These are phyloP conservation scores for Furnarius figulus DNA, from an alignment of 2,113 vertebrate genomes.

Conservation along the genomic window DNA sequence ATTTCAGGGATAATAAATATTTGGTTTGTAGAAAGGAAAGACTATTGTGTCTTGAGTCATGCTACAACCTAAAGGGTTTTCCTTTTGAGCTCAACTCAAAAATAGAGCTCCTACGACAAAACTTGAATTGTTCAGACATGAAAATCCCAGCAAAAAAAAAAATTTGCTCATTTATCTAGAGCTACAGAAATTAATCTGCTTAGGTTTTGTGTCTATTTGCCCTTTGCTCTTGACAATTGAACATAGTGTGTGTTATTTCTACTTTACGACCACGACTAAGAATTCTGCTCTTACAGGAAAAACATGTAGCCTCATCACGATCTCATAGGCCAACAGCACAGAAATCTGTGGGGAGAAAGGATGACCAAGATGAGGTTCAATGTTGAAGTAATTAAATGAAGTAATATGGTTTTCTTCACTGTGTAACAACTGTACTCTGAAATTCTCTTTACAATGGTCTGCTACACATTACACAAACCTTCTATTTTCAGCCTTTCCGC, in stretches of 20 bases:
- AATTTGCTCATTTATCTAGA: neutral
- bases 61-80: neutral
- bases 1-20: neutral
- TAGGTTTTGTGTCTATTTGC: neutral
- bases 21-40: neutral
- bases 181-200: neutral
- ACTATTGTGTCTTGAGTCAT: neutral
- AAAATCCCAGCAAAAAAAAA: neutral
- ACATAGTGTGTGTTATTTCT: neutral
- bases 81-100: neutral
- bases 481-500: slow-evolving; percentile 43
- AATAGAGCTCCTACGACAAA: neutral
- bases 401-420: neutral
- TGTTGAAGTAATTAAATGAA: slow-evolving; percentile 10
- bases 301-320: fast-evolving
- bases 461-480: neutral
- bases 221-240: neutral
- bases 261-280: neutral
- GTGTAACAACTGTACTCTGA: neutral
- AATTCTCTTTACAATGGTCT: neutral
- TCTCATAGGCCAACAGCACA: neutral
- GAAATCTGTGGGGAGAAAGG: neutral
- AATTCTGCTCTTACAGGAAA: neutral
- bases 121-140: neutral
- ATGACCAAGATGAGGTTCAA: neutral